Evolutionary conservation across 2,113 vertebrate species (phyloP).

Genomic region (Spheniscus mendiculus): DNA sequence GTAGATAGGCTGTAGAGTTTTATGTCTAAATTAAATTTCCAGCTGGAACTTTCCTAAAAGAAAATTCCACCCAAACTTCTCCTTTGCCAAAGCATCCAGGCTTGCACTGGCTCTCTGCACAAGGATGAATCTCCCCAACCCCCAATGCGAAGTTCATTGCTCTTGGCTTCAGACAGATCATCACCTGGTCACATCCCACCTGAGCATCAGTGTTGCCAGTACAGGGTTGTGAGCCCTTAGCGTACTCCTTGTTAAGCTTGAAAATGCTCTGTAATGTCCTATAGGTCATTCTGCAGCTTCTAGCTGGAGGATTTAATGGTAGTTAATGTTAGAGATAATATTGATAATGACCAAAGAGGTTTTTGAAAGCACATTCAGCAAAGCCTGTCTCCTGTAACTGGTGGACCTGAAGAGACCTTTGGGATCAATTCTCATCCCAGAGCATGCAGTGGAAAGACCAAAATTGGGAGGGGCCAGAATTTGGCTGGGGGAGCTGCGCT

Average conservation of each 20-base stretch:
- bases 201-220: neutral
- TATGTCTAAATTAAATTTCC: neutral
- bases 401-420: neutral
- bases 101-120: neutral
- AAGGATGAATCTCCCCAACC: rapidly evolving
- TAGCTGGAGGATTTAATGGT: neutral
- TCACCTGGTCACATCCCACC: neutral
- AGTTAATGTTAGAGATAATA: neutral
- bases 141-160: neutral
- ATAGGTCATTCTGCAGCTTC: neutral
- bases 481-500: neutral
- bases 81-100: neutral
- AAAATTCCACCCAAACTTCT: neutral
- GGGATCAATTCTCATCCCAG: neutral
- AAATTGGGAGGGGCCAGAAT: neutral
- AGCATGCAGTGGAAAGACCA: neutral
- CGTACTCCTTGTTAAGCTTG: neutral
- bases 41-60: neutral
- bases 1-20: neutral
- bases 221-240: neutral
- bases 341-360: neutral
- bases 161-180: neutral
- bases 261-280: neutral
- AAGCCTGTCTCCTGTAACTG: neutral
- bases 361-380: neutral